phyloP scores from a whole-genome alignment of 2,888 invertebrate genomes.

The Tineola bisselliella region DNA sequence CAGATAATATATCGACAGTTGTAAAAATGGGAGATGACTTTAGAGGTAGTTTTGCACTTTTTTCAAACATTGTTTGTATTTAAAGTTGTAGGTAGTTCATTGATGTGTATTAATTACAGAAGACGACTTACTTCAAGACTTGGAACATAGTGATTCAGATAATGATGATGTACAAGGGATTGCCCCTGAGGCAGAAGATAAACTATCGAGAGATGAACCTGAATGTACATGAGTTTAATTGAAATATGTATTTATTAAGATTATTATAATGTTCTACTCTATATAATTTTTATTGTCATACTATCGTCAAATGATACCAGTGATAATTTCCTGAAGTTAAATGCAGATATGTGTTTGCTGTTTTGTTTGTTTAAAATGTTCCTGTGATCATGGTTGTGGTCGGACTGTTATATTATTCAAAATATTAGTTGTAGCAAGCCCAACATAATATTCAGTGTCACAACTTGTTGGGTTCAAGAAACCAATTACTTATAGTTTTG shows the following conservation, averaged over 20 bases:
- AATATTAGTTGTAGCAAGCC: too few relatives aligned
- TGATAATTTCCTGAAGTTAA: too few relatives aligned
- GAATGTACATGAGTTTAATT: constrained; percentile 36
- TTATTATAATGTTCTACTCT: too few relatives aligned
- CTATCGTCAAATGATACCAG: too few relatives aligned
- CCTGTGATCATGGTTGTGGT: too few relatives aligned
- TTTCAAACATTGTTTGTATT: neutral
- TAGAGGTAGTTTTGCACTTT: neutral
- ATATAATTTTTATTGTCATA: too few relatives aligned
- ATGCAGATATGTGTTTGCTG: too few relatives aligned
- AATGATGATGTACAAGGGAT: constrained; percentile 61
- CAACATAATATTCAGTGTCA: too few relatives aligned
- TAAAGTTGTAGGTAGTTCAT: neutral
- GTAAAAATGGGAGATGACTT: neutral
- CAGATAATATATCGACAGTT: neutral
- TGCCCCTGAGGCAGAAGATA: constrained; percentile 59
- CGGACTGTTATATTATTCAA: too few relatives aligned
- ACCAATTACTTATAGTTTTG: neutral
- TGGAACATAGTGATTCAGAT: constrained; percentile 61
- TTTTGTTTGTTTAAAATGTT: too few relatives aligned
- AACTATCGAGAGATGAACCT: constrained; percentile 57
- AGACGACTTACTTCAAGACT: constrained; percentile 52
- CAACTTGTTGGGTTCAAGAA: too few relatives aligned
- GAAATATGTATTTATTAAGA: too few relatives aligned
- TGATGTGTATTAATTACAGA: constrained; percentile 28